phyloP scores from a whole-genome alignment of 2,888 invertebrate species.

The Formica aserva region DNA sequence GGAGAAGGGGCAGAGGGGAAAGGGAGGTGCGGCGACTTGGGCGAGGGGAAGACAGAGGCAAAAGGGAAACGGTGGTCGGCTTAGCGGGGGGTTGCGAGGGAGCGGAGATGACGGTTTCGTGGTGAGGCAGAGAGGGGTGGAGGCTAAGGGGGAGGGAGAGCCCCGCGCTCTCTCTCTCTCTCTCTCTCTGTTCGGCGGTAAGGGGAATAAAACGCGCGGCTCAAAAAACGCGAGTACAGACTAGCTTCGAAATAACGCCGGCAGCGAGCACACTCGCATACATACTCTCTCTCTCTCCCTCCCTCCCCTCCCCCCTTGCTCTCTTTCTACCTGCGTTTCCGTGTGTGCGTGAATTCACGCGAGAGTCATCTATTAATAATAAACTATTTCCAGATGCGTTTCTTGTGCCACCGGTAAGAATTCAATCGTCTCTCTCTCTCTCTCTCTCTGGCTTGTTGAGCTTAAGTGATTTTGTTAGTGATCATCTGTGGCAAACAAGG shows the following conservation, averaged over 20 bases:
- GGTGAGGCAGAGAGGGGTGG: slow-evolving; percentile 45
- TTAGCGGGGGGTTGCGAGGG: slow-evolving; percentile 67
- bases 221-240: slow-evolving; percentile 79
- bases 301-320: no score
- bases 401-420: slow-evolving; percentile 20
- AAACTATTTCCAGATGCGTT: slow-evolving; percentile 69
- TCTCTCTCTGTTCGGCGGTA: slow-evolving; percentile 65
- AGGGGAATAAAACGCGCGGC: slow-evolving; percentile 77
- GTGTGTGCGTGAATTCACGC: slow-evolving; percentile 66
- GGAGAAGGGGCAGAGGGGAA: slow-evolving; percentile 17
- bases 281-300: slow-evolving; percentile 7
- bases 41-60: slow-evolving; percentile 62
- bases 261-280: slow-evolving; percentile 49
- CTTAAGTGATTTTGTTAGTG: not conserved
- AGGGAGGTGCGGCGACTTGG: slow-evolving; percentile 24
- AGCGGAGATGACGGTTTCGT: slow-evolving; percentile 58
- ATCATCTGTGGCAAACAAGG: not conserved
- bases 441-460: not conserved
- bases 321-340: not conserved
- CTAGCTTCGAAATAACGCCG: slow-evolving; percentile 78
- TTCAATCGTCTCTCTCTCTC: slow-evolving; percentile 16
- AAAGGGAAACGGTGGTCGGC: slow-evolving; percentile 67
- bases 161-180: slow-evolving; percentile 55
- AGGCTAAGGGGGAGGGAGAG: slow-evolving; percentile 48
- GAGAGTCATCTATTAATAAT: slow-evolving; percentile 77